Base-by-base conservation (phyloP, 2,888 invertebrate genomes). In the Ellobium chinense region DNA sequence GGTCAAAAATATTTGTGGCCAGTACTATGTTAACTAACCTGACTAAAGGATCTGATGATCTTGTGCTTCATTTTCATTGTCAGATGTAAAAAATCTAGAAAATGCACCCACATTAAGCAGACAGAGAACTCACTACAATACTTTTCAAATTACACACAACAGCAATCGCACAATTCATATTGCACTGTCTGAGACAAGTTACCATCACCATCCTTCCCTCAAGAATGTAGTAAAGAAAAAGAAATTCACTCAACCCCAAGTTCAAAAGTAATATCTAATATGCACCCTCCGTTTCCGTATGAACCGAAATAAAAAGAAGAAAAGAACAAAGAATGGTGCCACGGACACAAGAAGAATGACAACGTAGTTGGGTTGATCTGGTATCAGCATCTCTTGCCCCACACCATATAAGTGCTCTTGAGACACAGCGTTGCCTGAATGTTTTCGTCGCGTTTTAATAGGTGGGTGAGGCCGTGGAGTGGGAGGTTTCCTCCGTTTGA, bases 281-380 rank as follows among this genome's bases (percentile, higher is more conserved):
- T 88, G 86, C 29, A 90, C 84, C 77, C 88, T 81, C 65, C 90
- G 82, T 70, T 86, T 88, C 65, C 85, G 86, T 65, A 90, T 87
- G 85, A 90, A 89, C 78, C 87, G 86, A 81, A 88, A 90, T 80
- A 88, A 84, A 65, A 90, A 82, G 56, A 90, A 80, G 56, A 90
- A 78, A 65, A 88, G 77, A 37, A 88, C 80, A 70, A 87, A 72
- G 60, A 87, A 83, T 68, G 86, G 87, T 29, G 86, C 70, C 9
- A 78, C 78, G 12, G 83, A 81, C 27, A 88, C 82, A n/a, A 89
- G 73, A 37, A 89, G 70, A 62, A 86, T 78, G 37, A 85, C 66
- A 0, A 81, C 82, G 31, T 82, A 85, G 14, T 83, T 84, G 4
- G 85, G 76, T 1, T 84, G 80, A 3, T 81, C 56, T 34, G 65